Conservation (phyloP, 1,140 invertebrate species). For the Cydia fagiglandana region DNA sequence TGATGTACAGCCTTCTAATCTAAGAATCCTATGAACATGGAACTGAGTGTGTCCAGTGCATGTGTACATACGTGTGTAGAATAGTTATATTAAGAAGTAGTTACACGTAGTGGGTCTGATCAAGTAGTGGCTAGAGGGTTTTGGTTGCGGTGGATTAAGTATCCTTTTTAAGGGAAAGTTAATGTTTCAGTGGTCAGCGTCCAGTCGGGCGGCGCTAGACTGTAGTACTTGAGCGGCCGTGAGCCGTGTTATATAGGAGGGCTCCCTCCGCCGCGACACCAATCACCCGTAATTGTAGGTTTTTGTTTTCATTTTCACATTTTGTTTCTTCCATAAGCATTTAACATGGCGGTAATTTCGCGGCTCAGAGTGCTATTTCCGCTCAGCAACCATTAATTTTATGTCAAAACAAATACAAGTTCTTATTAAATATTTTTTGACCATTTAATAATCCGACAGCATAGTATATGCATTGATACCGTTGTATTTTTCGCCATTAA, state of each 20-base stretch:
- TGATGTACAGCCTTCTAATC: background rate
- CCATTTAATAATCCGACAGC: no score
- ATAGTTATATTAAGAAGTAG: background rate
- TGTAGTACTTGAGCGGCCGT: constrained; percentile 62
- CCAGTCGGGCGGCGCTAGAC: constrained; percentile 71
- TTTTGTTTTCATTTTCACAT: constrained; percentile 61
- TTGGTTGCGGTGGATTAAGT: constrained; percentile 54
- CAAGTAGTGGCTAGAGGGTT: constrained; percentile 51
- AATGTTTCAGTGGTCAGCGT: constrained; percentile 75
- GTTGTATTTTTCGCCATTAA: no score
- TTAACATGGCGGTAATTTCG: background rate
- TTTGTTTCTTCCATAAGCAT: constrained; percentile 46
- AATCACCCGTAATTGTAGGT: constrained; percentile 73
- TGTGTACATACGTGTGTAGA: constrained; percentile 16
- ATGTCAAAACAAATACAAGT: no score
- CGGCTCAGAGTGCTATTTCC: background rate
- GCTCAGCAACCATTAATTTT: background rate
- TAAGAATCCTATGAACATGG: background rate
- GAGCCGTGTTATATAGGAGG: constrained; percentile 62
- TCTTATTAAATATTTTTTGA: no score
- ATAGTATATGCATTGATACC: no score
- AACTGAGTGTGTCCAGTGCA: background rate
- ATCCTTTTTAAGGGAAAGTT: constrained; percentile 64
- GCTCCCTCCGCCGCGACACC: constrained; percentile 69
- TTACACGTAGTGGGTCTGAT: constrained; percentile 1